Base-by-base conservation (phyloP, 2,113 vertebrate species). In the Ammodytes dubius region DNA sequence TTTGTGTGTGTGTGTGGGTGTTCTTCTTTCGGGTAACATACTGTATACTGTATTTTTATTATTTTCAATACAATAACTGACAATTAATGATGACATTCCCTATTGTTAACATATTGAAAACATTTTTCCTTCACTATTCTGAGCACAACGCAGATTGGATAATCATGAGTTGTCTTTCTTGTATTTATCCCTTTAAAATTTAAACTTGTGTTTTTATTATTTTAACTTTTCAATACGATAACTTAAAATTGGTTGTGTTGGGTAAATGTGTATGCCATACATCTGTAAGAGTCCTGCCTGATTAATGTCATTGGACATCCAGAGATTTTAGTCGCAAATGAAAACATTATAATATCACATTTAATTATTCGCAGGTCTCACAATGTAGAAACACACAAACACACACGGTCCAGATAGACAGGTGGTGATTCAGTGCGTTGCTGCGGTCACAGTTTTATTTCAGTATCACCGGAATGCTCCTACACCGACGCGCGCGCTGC, bases 401-500 rank as follows among this genome's bases (percentile, higher is more conserved):
- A 27, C 27, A 27, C 61, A 27, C n/a, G 27, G 3, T 46, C 10
- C 37, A 6, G 4, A 42, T 5, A 60, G 9, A 7, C 11, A 54
- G 49, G 11, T 4, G 68, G 27, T 68, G 60, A 19, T 39, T 73
- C 63, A 19, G 17, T 9, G 69, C 43, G 73, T n/a, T 37, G 49
- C 6, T 40, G 66, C 43, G 39, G 6, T 47, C 37, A 61, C 43
- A 3, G 11, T 17, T 19, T 50, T 49, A 49, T 43, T 13, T 42
- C 61, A 66, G 14, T 63, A 2, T 74, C 10, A 60, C 45, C 43
- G 7, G 5, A 6, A 17, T 19, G 43, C 43, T 68, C 60, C 50
- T 0, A 6, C 14, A 53, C 3, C 0, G 17, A 50, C 11, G 77
- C 42, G 72, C 68, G 37, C 69, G 3, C 66, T 77, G 86, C 81